A percentile compares a stretch with the other conserved stretches of the same genome.
phyloP scores from a whole-genome alignment of 2,113 vertebrate genomes.

The Sitta europaea region DNA sequence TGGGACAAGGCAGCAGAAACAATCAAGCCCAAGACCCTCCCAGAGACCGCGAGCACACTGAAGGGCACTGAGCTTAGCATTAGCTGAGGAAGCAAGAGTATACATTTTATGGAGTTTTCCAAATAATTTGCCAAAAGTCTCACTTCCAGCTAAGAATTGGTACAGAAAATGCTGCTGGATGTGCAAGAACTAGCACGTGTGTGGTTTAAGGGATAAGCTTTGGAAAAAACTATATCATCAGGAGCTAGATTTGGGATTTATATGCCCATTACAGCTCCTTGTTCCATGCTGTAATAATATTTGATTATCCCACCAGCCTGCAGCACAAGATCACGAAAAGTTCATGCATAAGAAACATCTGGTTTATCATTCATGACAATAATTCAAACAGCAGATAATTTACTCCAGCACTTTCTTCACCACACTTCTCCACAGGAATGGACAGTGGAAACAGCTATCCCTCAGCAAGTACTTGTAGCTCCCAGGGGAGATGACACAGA shows the following conservation, averaged over 20 bases:
- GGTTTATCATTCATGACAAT: conserved; percentile 24
- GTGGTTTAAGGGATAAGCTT: conserved; percentile 22
- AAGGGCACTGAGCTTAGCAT: neutral
- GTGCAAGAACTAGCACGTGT: neutral
- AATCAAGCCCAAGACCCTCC: neutral
- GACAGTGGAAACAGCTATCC: neutral
- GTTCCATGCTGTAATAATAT: conserved; percentile 17
- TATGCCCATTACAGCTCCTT: neutral
- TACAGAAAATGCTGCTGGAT: neutral
- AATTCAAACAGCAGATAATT: conserved; percentile 26
- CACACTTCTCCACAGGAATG: neutral
- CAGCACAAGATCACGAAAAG: conserved; percentile 29
- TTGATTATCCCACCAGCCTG: neutral
- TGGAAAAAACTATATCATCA: conserved; percentile 8
- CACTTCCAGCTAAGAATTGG: neutral
- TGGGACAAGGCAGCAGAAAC: neutral
- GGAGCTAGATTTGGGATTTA: neutral
- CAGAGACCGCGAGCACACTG: neutral
- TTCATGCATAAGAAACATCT: conserved; percentile 29
- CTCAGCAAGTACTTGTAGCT: neutral
- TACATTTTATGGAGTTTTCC: conserved; percentile 16
- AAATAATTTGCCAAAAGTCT: conserved; percentile 46
- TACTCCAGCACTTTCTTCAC: neutral
- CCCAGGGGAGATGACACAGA: neutral
- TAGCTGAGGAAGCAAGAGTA: neutral